A percentile compares a stretch with the other conserved stretches of the same genome.
These are phyloP conservation scores for Agriopis aurantiaria DNA, from an alignment of 2,888 invertebrate species.

Conservation along the genomic window DNA sequence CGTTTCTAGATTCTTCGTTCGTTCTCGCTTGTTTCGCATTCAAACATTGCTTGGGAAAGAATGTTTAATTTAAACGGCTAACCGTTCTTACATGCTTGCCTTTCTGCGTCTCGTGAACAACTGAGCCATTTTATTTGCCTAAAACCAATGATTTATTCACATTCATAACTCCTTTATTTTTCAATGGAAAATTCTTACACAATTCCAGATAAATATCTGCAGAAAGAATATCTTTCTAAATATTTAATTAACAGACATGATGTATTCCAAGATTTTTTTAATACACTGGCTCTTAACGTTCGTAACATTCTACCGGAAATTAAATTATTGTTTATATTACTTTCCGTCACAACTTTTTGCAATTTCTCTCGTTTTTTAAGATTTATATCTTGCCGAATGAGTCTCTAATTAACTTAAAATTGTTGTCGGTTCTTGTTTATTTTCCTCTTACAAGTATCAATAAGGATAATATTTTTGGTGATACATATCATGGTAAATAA, in stretches of 20 bases:
- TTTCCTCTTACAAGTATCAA: not conserved
- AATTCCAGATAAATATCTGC: not conserved
- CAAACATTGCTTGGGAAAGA: no score
- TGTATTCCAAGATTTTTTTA: not conserved
- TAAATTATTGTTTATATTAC: not conserved
- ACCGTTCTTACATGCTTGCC: no score
- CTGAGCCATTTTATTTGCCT: no score
- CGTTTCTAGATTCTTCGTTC: no score
- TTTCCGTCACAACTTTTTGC: not conserved
- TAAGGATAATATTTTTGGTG: not conserved
- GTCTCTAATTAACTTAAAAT: not conserved
- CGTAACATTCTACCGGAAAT: not conserved
- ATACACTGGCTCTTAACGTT: not conserved
- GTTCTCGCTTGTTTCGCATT: no score
- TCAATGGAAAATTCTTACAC: not conserved
- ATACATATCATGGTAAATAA: not conserved
- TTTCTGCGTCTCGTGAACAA: no score
- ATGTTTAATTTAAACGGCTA: no score
- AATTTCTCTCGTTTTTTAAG: not conserved
- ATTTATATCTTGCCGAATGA: not conserved
- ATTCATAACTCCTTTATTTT: not conserved
- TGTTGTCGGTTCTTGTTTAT: not conserved
- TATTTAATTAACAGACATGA: not conserved
- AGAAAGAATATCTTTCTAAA: not conserved
- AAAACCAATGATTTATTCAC: no score